Conservation (phyloP, 2,888 invertebrate species). For the Oasisia sp. region DNA sequence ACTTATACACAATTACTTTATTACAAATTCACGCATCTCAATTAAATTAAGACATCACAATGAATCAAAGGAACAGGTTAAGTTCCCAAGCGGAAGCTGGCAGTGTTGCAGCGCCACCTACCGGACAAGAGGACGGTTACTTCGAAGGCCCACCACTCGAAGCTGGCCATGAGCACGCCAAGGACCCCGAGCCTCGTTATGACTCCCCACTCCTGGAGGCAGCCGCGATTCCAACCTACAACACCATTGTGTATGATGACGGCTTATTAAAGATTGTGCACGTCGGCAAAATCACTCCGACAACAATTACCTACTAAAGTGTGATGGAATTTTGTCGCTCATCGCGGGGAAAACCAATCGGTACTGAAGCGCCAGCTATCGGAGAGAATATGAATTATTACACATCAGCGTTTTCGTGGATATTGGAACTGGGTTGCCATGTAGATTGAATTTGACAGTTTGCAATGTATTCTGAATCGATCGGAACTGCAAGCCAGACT, state of each 20-base stretch:
- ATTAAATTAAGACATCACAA: neutral
- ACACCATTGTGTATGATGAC: neutral
- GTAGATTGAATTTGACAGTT: too few species aligned
- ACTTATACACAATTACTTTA: too few species aligned
- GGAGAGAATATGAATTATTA: too few species aligned
- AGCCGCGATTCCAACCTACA: slow-evolving; percentile 36
- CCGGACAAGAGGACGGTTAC: slow-evolving; percentile 38
- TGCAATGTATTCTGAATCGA: too few species aligned
- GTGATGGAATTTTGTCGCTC: too few species aligned
- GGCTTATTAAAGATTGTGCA: neutral
- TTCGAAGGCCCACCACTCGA: slow-evolving; percentile 43
- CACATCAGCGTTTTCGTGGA: too few species aligned
- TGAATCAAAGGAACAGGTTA: neutral
- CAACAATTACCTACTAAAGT: too few species aligned
- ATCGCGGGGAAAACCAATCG: too few species aligned
- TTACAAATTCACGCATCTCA: neutral
- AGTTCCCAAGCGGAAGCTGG: neutral
- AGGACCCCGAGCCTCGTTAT: slow-evolving; percentile 37
- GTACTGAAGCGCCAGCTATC: too few species aligned
- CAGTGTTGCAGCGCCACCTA: slow-evolving; percentile 7
- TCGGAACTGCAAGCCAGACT: too few species aligned
- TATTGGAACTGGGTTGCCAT: too few species aligned
- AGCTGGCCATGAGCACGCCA: slow-evolving; percentile 41
- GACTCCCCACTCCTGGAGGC: slow-evolving; percentile 38
- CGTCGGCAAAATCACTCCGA: too few species aligned